Base-by-base conservation (phyloP, 2,113 vertebrate species). In the Montifringilla adamsi region DNA sequence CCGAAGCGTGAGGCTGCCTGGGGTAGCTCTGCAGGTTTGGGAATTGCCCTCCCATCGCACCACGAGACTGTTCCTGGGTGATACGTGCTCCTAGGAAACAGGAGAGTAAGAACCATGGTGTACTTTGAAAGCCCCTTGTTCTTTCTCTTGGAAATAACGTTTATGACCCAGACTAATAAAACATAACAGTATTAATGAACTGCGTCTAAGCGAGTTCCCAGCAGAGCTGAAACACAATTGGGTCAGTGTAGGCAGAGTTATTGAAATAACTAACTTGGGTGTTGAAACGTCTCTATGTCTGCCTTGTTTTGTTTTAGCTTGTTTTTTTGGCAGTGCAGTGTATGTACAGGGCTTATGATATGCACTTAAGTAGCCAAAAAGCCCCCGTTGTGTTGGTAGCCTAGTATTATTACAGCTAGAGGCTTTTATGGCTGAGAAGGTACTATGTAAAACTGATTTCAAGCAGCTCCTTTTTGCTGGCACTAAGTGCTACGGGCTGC, bases 241-340 rank as follows among this genome's bases (percentile, higher is more conserved):
- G 70, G 94, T 96, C 88, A 93, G 55, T 96, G 95, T 93, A 81
- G 76, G 76, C 83, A 93, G 87, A 11, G 85, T 62, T 44, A 81
- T 16, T 88, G 73, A 68, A 90, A 89, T 86, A 93, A 77, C 64
- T 53, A 33, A 84, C 44, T 75, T 44, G 18, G 75, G 15, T 96
- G 90, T 94, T 93, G 95, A 95, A 96, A 96, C 22, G 49, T 68
- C 60, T 77, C 39, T 35, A 9, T 62, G 70, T 84, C 55, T 18
- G 50, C 69, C 72, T 84, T 81, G 90, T 84, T 87, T 92, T 92
- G 95, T 77, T 94, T 90, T 86, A 77, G 84, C 90, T 90, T 87
- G 91, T 4, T 92, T 70, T 92, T 90, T 66, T 94, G 87, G 87
- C 90, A 85, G 31, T 72, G 56, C 33, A 9, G 21, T 49, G 16